phyloP scores from a whole-genome alignment of 2,888 invertebrate species.

The Empis livida region DNA sequence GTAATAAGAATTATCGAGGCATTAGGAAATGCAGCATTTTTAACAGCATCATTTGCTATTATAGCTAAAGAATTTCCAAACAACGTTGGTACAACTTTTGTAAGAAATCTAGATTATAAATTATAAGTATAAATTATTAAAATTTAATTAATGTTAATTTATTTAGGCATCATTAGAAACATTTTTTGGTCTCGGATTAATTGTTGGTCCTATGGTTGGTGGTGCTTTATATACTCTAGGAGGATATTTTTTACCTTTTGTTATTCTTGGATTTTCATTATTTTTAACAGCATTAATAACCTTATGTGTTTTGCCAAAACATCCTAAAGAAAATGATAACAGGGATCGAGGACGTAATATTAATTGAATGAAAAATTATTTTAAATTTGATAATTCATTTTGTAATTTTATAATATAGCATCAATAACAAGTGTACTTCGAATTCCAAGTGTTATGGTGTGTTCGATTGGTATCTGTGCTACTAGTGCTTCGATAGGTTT shows the following conservation, averaged over 20 bases:
- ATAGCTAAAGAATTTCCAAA: slow-evolving; percentile 80
- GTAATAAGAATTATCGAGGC: slow-evolving; percentile 70
- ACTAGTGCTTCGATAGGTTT: slow-evolving; percentile 78
- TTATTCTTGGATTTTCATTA: slow-evolving; percentile 59
- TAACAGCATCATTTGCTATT: slow-evolving; percentile 77
- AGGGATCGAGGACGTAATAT: slow-evolving; percentile 45
- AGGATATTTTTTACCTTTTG: slow-evolving; percentile 70
- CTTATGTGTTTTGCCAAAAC: slow-evolving; percentile 55
- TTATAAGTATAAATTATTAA: no score
- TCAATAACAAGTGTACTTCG: slow-evolving; percentile 50
- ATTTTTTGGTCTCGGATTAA: slow-evolving; percentile 75
- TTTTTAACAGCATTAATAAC: slow-evolving; percentile 65
- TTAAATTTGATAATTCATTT: neutral
- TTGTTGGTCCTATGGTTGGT: slow-evolving; percentile 83
- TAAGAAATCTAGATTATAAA: no score
- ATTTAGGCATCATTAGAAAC: slow-evolving; percentile 67
- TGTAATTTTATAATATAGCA: slow-evolving; percentile 33
- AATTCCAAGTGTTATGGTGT: slow-evolving; percentile 61
- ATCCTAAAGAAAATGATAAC: slow-evolving; percentile 41
- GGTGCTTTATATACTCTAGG: slow-evolving; percentile 69
- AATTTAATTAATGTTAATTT: slow-evolving; percentile 1
- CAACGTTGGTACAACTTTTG: slow-evolving; percentile 73
- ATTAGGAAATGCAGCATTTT: slow-evolving; percentile 73
- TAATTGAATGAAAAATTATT: neutral
- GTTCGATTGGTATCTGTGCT: slow-evolving; percentile 57